phyloP scores from a whole-genome alignment of 2,888 invertebrate species.

The Petrolisthes manimaculis region DNA sequence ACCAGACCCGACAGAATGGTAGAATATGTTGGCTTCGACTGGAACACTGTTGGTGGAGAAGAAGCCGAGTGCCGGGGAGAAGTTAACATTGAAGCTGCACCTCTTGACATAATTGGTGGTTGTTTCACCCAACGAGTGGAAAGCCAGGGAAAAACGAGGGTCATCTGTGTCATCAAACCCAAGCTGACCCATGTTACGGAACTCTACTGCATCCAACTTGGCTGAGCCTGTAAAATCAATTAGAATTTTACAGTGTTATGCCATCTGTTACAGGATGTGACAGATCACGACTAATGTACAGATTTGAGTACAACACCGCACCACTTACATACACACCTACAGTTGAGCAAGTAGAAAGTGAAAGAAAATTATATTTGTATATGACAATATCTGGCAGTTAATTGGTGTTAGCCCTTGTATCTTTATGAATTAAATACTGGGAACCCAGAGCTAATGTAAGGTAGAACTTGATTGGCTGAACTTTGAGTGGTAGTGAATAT shows the following conservation, averaged over 20 bases:
- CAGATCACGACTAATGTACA: too few relatives aligned
- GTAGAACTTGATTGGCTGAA: too few relatives aligned
- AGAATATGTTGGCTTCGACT: conserved; percentile 53
- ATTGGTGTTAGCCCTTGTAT: too few relatives aligned
- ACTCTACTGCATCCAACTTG: conserved; percentile 48
- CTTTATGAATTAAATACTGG: too few relatives aligned
- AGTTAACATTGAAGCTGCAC: conserved; percentile 60
- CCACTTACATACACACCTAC: background rate
- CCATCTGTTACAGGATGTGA: too few relatives aligned
- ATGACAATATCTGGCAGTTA: too few relatives aligned
- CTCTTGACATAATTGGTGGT: conserved; percentile 46
- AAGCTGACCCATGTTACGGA: conserved; percentile 55
- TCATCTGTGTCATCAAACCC: conserved; percentile 50
- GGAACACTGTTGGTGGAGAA: conserved; percentile 38
- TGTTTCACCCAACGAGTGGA: conserved; percentile 25
- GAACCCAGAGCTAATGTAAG: too few relatives aligned
- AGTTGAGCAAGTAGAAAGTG: too few relatives aligned
- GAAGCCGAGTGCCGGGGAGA: conserved; percentile 55
- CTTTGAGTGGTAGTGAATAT: too few relatives aligned
- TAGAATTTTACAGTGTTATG: too few relatives aligned
- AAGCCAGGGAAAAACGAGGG: conserved; percentile 54
- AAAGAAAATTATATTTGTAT: too few relatives aligned
- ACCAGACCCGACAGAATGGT: conserved; percentile 50
- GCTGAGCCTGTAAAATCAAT: background rate
- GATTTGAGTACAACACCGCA: too few relatives aligned